These are phyloP conservation scores for Aythya baeri DNA, from an alignment of 2,113 vertebrate genomes.

Conservation along the genomic window DNA sequence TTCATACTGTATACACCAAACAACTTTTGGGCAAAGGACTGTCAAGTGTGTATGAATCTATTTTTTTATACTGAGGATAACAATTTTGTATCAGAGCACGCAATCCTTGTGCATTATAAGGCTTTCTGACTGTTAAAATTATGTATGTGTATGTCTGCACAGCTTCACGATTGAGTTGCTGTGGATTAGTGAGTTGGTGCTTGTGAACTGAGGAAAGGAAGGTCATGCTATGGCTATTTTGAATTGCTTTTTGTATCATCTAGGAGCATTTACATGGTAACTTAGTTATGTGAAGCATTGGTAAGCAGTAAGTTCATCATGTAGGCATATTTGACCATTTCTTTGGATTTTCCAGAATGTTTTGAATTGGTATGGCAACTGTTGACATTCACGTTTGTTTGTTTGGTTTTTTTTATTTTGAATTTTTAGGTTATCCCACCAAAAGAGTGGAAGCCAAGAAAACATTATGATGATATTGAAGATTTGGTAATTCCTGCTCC, in stretches of 20 bases:
- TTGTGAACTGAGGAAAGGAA: background rate
- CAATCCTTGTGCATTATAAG: background rate
- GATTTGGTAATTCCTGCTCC: conserved; percentile 83
- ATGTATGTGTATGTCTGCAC: background rate
- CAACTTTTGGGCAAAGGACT: background rate
- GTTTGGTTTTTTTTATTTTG: conserved; percentile 1
- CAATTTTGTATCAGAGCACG: background rate
- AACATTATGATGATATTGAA: conserved; percentile 81
- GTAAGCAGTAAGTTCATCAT: background rate
- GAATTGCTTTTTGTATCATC: background rate
- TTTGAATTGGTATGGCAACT: background rate
- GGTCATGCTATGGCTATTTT: background rate
- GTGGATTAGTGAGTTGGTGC: background rate
- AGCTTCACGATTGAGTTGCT: background rate
- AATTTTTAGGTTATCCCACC: conserved; percentile 83
- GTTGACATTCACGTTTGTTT: background rate
- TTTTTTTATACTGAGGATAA: background rate
- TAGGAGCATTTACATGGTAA: background rate
- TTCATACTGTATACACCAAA: background rate
- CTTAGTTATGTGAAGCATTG: background rate
- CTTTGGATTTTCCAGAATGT: background rate
- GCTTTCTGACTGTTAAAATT: background rate
- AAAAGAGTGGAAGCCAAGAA: conserved; percentile 83
- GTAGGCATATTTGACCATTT: background rate
- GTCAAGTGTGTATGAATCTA: background rate